Evolutionary conservation across 2,797 vertebrate genomes (phyloP).

Genomic region (Centropyge bicolor): DNA sequence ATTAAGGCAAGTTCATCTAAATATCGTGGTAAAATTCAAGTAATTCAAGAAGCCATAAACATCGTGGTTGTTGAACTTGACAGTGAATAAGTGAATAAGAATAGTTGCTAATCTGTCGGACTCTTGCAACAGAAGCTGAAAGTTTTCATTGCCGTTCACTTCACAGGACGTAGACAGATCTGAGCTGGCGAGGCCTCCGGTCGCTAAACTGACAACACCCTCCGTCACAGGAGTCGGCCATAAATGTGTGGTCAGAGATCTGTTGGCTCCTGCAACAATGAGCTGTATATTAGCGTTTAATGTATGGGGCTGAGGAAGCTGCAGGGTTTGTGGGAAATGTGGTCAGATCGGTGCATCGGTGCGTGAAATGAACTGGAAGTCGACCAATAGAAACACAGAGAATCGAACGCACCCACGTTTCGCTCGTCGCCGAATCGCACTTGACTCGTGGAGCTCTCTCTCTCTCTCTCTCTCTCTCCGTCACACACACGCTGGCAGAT

Average conservation of each 20-base stretch:
- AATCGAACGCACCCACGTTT: not conserved
- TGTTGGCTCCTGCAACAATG: not conserved
- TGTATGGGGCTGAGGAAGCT: no score
- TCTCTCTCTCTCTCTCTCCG: not conserved
- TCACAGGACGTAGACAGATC: not conserved
- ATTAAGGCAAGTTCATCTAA: not conserved
- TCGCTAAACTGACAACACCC: not conserved
- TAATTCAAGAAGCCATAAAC: not conserved
- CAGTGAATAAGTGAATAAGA: no score
- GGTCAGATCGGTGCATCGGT: not conserved
- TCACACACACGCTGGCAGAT: not conserved
- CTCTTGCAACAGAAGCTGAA: no score
- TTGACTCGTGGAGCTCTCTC: conserved; percentile 2
- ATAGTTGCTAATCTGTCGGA: no score
- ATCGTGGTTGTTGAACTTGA: not conserved
- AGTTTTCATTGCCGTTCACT: not conserved
- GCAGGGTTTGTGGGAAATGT: not conserved
- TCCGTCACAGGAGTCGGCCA: not conserved
- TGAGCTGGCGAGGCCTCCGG: not conserved
- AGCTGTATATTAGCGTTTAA: not conserved
- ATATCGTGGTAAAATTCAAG: not conserved
- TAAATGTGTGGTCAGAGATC: not conserved
- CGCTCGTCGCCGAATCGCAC: not conserved
- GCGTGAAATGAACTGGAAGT: no score
- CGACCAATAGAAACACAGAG: not conserved